phyloP scores from a whole-genome alignment of 2,113 vertebrate species.

The Sterrhoptilus dennistouni region DNA sequence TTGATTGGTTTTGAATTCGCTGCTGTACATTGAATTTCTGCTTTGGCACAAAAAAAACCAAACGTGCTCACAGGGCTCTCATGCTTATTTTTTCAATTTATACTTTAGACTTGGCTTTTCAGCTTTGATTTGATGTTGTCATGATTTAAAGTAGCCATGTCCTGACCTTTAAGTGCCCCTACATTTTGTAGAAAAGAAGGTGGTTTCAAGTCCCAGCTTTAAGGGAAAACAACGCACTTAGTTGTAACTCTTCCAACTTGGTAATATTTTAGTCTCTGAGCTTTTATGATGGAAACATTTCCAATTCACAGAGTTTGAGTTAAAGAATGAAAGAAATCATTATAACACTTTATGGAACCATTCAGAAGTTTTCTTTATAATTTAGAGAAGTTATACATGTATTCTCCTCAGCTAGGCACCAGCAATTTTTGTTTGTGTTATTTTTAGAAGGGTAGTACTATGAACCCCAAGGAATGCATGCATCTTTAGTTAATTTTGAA shows the following conservation, averaged over 20 bases:
- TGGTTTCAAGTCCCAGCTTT: neutral
- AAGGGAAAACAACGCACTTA: neutral
- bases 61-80: neutral
- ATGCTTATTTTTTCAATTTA: neutral
- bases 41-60: neutral
- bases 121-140: neutral
- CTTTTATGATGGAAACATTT: neutral
- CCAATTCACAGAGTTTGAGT: neutral
- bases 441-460: neutral
- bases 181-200: neutral
- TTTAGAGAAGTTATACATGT: neutral
- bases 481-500: neutral
- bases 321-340: neutral
- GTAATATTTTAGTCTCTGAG: neutral
- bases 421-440: neutral
- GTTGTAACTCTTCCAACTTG: neutral
- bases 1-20: neutral
- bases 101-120: neutral
- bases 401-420: neutral
- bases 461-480: neutral
- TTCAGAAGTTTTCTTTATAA: neutral
- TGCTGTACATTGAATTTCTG: neutral
- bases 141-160: neutral
- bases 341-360: neutral
- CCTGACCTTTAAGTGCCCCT: neutral